Evolutionary conservation across 2,888 invertebrate species (phyloP), one percentile per base, ranked within the genome.

Genomic region (Zygogramma bicolorata): DNA sequence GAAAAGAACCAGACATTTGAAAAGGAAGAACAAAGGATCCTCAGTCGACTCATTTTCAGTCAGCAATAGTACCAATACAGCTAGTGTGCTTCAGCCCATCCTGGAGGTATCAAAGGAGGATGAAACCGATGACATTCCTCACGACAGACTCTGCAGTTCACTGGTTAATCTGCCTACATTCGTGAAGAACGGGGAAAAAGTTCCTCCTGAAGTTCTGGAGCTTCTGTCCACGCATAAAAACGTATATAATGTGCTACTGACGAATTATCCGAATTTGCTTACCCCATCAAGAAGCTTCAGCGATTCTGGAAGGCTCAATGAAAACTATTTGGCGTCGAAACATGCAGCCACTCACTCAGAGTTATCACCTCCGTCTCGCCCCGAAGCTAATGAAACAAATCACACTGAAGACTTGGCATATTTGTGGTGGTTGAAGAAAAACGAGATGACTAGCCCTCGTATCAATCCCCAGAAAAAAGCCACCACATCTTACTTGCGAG

Each of bases 121-220:
- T 4, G 70, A 65, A 7, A 3, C 25, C 7, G 65, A 86, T 25
- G 76, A 80, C 61, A 83, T 86, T 10, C 83, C 86, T 34, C 82
- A 85, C 13, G 84, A 85, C n/a, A 90, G 93, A 57, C 88, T 92
- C 61, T 94, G 92, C 82, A 93, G 92, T 81, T 96, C 96, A n/a
- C 88, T 96, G 79, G 93, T 96, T 10, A 94, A 93, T 82, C 87
- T 97, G 70, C 97, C 96, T 0, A 97, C 96, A 0, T 97, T 92
- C 83, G 91, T 96, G 77, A 91, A 92, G 59, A 92, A 93, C 75
- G 93, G 93, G 0, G 94, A 94, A 85, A 93, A 92, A 70, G 92
- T 95, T 0, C 94, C 94, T 0, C 85, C 93, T 5, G 95, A 95
- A 87, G 93, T 94, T 25, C 88, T 94, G 76, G 94, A 94, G 84